Evolutionary conservation across 2,113 vertebrate species (phyloP).

Genomic region (Alces alces): DNA sequence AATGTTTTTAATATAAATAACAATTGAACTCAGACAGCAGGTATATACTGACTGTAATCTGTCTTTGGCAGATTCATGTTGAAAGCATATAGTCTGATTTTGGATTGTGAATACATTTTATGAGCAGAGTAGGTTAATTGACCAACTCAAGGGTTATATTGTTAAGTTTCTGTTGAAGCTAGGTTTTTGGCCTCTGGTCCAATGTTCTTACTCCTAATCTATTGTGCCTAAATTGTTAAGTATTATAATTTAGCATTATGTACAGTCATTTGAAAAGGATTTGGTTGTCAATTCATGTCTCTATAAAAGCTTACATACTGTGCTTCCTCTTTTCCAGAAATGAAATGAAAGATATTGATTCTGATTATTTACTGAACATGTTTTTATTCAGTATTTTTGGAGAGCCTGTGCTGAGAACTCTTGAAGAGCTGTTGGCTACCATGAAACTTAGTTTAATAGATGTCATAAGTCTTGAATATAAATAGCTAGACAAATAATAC

Average conservation of each 20-base stretch:
- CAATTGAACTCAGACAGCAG: neutral
- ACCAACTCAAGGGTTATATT: neutral
- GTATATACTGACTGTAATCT: neutral
- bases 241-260: neutral
- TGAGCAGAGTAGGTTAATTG: neutral
- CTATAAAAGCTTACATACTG: neutral
- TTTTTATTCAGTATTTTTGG: neutral
- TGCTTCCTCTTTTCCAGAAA: neutral
- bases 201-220: neutral
- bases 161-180: neutral
- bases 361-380: neutral
- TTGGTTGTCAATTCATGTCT: slow-evolving; percentile 3
- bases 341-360: neutral
- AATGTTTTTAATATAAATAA: neutral
- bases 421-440: neutral
- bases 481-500: neutral
- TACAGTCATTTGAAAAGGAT: neutral
- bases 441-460: neutral
- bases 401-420: neutral
- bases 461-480: neutral
- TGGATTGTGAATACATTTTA: neutral
- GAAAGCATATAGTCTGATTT: neutral
- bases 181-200: neutral
- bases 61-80: neutral
- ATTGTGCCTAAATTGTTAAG: neutral